Evolutionary conservation across 2,797 vertebrate species (phyloP), one percentile per base, ranked within the genome.

Genomic region (Chromobotia macracanthus): DNA sequence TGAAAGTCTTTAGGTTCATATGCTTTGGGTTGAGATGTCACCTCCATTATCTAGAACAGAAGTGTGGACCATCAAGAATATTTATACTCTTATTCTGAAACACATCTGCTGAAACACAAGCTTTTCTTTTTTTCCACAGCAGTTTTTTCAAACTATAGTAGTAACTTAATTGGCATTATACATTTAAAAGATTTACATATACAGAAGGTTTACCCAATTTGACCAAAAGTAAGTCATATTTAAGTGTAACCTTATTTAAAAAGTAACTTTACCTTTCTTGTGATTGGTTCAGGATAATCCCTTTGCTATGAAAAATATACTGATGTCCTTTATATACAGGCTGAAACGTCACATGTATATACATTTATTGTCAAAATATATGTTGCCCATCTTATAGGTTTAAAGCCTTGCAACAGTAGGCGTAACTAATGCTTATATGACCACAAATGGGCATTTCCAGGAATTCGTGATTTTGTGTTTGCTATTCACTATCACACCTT

Each of bases 1-100:
- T 95, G 94, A 92, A 96, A 96, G 0, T 92, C 46, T 0, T 91
- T 86, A 0, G 7, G 50, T 0, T 71, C 0, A 16, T 25, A 90
- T 1, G 0, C 0, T 0, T 0, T 10, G 0, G 95, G 95, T 58
- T 96, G 96, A 21, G 15, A 65, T 0, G 90, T 90, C 44, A 94
- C 84, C 38, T 90, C 87, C 92, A 93, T 92, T 77, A 53, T 83
- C 16, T 67, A 19, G 13, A 44, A 65, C 2, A 75, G 9, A 25
- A 2, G 19, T 25, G 19, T 23, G 53, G 25, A 12, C 6, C 0
- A 15, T 11, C 5, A 48, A 4, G 16, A 2, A 18, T 21, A 16
- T 56, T 21, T 21, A 21, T 15, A 3, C 21, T 25, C 4, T 15
- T 56, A 21, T 21, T 18, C 3, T 58, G 4, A 61, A 64, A 64